These are phyloP conservation scores for Syrrhaptes paradoxus DNA, from an alignment of 2,113 vertebrate genomes.

Conservation along the genomic window DNA sequence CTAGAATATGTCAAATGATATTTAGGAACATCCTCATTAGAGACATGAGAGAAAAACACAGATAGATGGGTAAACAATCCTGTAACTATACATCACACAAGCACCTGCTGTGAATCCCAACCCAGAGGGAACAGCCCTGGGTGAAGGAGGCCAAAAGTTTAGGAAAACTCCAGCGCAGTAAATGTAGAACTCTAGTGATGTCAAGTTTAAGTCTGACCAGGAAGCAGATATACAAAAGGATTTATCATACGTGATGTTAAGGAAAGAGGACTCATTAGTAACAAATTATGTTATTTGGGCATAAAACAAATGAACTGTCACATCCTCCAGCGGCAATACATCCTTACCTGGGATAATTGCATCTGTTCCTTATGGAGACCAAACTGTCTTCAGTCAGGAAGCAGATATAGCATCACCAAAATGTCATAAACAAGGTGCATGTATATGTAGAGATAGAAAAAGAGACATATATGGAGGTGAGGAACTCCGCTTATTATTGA, in stretches of 20 bases:
- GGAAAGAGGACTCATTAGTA: background rate
- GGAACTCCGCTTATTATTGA: background rate
- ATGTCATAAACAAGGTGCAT: background rate
- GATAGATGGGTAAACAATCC: background rate
- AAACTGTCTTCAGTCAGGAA: background rate
- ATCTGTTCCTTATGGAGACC: background rate
- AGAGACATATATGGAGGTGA: background rate
- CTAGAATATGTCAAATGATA: background rate
- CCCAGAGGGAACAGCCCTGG: background rate
- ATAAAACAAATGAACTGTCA: background rate
- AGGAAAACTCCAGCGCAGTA: background rate
- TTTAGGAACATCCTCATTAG: background rate
- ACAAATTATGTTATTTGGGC: background rate
- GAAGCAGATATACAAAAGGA: background rate
- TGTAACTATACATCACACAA: fast-evolving
- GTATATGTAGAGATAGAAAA: background rate
- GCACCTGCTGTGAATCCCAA: background rate
- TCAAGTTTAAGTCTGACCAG: background rate
- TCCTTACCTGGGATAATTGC: background rate
- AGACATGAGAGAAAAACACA: background rate
- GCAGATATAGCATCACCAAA: background rate
- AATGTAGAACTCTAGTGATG: background rate
- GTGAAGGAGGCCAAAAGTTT: background rate
- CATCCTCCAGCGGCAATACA: background rate
- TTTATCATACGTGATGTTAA: background rate